Percentiles rank a stretch among this genome's conserved stretches.
Conservation (phyloP, 2,113 vertebrate species). For the Poeciliopsis retropinna region DNA sequence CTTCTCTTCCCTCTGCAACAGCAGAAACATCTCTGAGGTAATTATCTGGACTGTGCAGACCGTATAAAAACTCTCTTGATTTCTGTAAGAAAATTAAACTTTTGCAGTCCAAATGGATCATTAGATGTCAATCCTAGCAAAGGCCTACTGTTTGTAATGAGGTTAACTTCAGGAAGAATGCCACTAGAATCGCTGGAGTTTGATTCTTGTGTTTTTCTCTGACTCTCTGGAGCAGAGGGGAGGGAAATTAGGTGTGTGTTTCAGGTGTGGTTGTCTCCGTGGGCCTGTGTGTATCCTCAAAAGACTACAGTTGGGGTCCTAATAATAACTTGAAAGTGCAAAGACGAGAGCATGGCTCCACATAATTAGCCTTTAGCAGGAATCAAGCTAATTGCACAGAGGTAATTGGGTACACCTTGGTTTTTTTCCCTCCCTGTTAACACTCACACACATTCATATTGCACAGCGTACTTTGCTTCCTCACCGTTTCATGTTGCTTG, state of each 20-base stretch:
- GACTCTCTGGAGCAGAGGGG: slow-evolving; percentile 71
- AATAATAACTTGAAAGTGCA: slow-evolving; percentile 88
- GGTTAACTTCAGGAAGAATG: slow-evolving; percentile 69
- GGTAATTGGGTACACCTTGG: slow-evolving; percentile 80
- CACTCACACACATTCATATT: slow-evolving; percentile 34
- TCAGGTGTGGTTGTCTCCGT: slow-evolving; percentile 78
- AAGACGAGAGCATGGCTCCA: slow-evolving; percentile 72
- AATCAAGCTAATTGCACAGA: slow-evolving; percentile 81
- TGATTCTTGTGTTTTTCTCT: slow-evolving; percentile 59
- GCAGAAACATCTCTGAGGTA: slow-evolving; percentile 45
- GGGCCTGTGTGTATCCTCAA: slow-evolving; percentile 68
- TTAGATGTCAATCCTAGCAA: slow-evolving; percentile 36
- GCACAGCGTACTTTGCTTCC: slow-evolving; percentile 57
- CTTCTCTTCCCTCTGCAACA: slow-evolving; percentile 40
- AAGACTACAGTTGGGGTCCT: slow-evolving; percentile 79
- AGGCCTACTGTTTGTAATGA: slow-evolving; percentile 55
- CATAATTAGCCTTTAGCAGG: slow-evolving; percentile 84
- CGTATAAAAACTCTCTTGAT: slow-evolving; percentile 31
- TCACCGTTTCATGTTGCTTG: slow-evolving; percentile 74
- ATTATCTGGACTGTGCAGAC: slow-evolving; percentile 36
- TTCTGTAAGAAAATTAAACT: slow-evolving; percentile 30
- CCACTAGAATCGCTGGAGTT: slow-evolving; percentile 65
- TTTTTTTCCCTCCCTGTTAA: slow-evolving; percentile 62
- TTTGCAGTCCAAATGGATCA: slow-evolving; percentile 18
- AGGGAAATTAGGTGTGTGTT: slow-evolving; percentile 78